phyloP scores from a whole-genome alignment of 2,888 invertebrate genomes.

The Acutogordius australiensis region DNA sequence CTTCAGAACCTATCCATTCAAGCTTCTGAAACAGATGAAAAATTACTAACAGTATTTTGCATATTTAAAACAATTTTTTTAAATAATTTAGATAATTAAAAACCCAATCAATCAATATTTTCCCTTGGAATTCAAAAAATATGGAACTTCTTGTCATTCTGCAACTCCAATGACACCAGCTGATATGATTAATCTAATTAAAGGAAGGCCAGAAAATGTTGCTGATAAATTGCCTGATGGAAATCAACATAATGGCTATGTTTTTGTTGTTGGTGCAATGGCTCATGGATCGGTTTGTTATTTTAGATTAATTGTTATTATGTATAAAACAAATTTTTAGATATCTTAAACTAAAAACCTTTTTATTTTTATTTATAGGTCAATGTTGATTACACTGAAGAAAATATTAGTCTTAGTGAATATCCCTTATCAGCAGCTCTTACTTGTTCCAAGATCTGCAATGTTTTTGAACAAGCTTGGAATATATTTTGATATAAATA shows the following conservation, averaged over 20 bases:
- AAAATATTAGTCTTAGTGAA: slow-evolving; percentile 61
- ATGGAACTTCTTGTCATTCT: slow-evolving; percentile 38
- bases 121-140: slow-evolving; percentile 65
- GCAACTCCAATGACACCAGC: slow-evolving; percentile 14
- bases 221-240: background rate
- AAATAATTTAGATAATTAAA: slow-evolving; percentile 41
- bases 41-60: slow-evolving; percentile 49
- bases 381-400: slow-evolving; percentile 52
- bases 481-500: slow-evolving; percentile 14
- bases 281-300: slow-evolving; percentile 58
- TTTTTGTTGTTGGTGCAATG: slow-evolving; percentile 74
- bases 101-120: slow-evolving; percentile 77
- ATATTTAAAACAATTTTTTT: no score
- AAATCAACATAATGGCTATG: slow-evolving; percentile 42
- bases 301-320: slow-evolving; percentile 17
- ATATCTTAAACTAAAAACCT: background rate
- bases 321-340: background rate
- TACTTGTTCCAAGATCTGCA: slow-evolving; percentile 72
- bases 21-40: slow-evolving; percentile 53
- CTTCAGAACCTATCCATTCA: slow-evolving; percentile 70
- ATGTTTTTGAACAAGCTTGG: slow-evolving; percentile 80
- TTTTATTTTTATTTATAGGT: slow-evolving; percentile 25
- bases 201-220: background rate
- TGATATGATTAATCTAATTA: slow-evolving; percentile 13
- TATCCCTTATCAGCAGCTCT: slow-evolving; percentile 85